Base-by-base conservation (phyloP, 1,140 invertebrate genomes). In the Rhopalosiphum maidis region DNA sequence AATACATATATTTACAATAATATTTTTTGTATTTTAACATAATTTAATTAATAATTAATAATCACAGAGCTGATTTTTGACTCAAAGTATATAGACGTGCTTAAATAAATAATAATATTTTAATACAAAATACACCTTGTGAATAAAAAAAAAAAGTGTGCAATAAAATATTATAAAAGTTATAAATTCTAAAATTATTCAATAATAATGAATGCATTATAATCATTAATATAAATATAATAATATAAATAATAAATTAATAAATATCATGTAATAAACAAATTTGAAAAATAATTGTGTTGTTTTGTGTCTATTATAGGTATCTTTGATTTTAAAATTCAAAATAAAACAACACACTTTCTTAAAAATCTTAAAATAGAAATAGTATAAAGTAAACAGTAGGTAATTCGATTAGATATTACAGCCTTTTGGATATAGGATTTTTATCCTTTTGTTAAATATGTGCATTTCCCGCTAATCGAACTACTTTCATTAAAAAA, bases 361-460 rank as follows among this genome's bases (percentile, higher is more conserved):
- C 68, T 82, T 48, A 51, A 11, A 92, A 92, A 51, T 48, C 7
- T 48, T 83, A 77, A 83, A 83, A 83, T 37, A 48, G 6, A 91
- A 90, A 90, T 23, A 60, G 37, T 37, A 91, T 51, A 92, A 23
- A 41, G 23, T 82, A 92, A 25, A 51, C 60, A 92, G 25, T 83
- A 92, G 35, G 68, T 92, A 92, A 92, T 92, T 92, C 90, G 90
- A 92, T 55, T 83, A 83, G n/a, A 51, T 77, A 77, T 92, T 91
- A 92, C 90, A 92, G 90, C 90, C 90, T 92, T 92, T 92, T 51
- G 68, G 51, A 92, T 92, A 37, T 92, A 91, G 68, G 60, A 41
- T 43, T 91, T 43, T n/a, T 37, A 46, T 51, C 43, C 37, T 6
- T 37, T 77, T 91, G 60, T 23, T 51, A 46, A 51, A 92, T 83